Percentiles rank a stretch among this genome's conserved stretches.
These are phyloP conservation scores for Eolophus roseicapilla DNA, from an alignment of 2,113 vertebrate genomes.

Conservation along the genomic window DNA sequence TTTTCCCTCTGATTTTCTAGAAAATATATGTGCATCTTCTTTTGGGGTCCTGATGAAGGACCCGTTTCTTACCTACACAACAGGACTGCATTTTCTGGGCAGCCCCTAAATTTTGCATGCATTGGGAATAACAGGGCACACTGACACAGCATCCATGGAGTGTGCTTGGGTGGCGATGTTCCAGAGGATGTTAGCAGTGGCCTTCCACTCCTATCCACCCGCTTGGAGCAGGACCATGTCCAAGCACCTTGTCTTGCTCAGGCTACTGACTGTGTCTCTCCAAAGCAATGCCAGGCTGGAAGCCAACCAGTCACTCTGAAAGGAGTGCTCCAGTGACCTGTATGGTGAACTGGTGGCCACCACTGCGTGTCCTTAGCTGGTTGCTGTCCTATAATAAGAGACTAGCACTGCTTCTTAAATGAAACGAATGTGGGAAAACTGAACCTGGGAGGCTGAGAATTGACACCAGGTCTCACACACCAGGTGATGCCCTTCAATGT, in stretches of 20 bases:
- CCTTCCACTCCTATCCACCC: background rate
- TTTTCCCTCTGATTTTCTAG: background rate
- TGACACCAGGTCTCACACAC: background rate
- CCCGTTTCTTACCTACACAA: background rate
- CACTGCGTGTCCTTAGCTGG: background rate
- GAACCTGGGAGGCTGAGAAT: background rate
- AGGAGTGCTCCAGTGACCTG: fast-evolving
- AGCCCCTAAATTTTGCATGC: fast-evolving
- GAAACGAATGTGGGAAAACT: background rate
- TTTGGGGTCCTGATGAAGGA: fast-evolving
- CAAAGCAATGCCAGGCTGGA: fast-evolving
- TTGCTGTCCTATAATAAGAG: background rate
- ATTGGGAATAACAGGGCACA: fast-evolving
- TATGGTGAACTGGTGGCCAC: fast-evolving
- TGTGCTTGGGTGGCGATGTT: fast-evolving
- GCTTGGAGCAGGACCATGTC: background rate
- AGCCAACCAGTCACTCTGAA: fast-evolving
- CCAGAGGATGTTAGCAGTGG: background rate
- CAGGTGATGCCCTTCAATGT: background rate
- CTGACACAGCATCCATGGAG: fast-evolving
- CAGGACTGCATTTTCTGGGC: background rate
- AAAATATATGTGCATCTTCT: fast-evolving
- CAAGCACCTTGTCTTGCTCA: background rate
- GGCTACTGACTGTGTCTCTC: fast-evolving
- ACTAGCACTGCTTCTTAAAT: background rate